phyloP scores from a whole-genome alignment of 2,113 vertebrate species.

The Pelecanus crispus region DNA sequence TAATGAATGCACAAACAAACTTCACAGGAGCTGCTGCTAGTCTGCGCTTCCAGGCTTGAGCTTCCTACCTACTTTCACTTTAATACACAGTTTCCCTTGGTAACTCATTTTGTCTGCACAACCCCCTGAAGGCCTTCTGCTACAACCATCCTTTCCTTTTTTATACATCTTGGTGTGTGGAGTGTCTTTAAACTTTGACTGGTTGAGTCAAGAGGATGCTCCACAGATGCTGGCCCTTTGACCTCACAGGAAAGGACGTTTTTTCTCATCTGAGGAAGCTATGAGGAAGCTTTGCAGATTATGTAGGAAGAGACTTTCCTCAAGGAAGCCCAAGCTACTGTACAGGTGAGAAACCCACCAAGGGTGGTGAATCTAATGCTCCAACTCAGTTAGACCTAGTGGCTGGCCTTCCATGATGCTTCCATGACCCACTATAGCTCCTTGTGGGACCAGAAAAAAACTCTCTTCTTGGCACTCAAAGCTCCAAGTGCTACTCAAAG shows the following conservation, averaged over 20 bases:
- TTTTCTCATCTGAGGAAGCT: background rate
- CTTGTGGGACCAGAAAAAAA: background rate
- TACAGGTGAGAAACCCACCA: background rate
- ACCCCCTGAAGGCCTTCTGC: background rate
- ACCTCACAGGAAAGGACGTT: background rate
- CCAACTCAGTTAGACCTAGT: background rate
- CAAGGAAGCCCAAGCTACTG: background rate
- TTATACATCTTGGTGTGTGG: accelerated
- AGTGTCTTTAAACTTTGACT: background rate
- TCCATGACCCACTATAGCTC: background rate
- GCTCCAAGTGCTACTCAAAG: background rate
- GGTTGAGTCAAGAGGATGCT: background rate
- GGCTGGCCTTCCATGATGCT: background rate
- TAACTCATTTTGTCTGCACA: background rate
- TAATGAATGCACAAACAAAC: background rate
- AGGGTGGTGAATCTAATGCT: background rate
- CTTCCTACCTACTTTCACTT: background rate
- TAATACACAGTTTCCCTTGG: background rate
- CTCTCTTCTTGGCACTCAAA: background rate
- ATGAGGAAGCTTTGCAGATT: background rate
- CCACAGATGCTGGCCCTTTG: background rate
- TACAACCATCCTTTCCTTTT: background rate
- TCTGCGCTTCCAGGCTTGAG: background rate
- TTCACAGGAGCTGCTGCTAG: background rate
- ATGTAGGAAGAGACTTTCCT: background rate